Conservation (phyloP, 92 coral and sea anemone genomes). For the Meandrina meandrites region DNA sequence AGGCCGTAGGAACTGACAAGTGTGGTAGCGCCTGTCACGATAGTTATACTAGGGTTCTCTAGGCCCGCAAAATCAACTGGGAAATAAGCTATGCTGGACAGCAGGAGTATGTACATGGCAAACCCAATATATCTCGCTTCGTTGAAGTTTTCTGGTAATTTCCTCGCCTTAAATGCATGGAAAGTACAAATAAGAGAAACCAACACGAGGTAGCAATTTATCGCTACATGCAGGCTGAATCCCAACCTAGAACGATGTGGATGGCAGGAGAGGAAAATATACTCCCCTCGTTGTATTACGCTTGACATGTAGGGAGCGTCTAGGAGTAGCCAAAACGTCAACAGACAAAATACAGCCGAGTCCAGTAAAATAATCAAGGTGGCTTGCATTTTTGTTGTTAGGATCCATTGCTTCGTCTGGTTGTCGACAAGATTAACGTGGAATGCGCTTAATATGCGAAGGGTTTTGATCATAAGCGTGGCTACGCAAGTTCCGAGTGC, state of each 20-base stretch:
- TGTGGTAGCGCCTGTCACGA: constrained; percentile 6
- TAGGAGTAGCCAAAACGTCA: constrained; percentile 1
- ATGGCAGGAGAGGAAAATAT: constrained; percentile 3
- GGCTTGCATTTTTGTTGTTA: constrained; percentile 43
- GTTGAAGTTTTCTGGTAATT: constrained; percentile 55
- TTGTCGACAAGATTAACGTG: constrained; percentile 38
- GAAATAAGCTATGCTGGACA: constrained; percentile 24
- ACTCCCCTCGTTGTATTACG: background rate
- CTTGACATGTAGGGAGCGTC: constrained; percentile 19
- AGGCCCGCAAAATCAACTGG: constrained; percentile 40
- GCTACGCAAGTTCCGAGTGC: constrained; percentile 55
- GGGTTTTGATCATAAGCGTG: constrained; percentile 57
- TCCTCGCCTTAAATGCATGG: constrained; percentile 58
- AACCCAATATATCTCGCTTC: constrained; percentile 57
- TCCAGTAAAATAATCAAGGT: constrained; percentile 41
- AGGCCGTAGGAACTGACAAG: constrained; percentile 53
- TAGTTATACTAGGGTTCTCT: constrained; percentile 4
- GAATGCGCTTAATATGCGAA: constrained; percentile 69
- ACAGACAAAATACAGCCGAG: constrained; percentile 6
- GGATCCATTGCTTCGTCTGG: constrained; percentile 39
- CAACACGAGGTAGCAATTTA: constrained; percentile 24
- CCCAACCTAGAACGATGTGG: constrained; percentile 13
- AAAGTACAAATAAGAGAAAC: constrained; percentile 39
- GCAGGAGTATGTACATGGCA: constrained; percentile 45
- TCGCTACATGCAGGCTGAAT: constrained; percentile 21